Evolutionary conservation across 2,797 vertebrate genomes (phyloP), one percentile per base, ranked within the genome.

Genomic region (Moxostoma hubbsi): DNA sequence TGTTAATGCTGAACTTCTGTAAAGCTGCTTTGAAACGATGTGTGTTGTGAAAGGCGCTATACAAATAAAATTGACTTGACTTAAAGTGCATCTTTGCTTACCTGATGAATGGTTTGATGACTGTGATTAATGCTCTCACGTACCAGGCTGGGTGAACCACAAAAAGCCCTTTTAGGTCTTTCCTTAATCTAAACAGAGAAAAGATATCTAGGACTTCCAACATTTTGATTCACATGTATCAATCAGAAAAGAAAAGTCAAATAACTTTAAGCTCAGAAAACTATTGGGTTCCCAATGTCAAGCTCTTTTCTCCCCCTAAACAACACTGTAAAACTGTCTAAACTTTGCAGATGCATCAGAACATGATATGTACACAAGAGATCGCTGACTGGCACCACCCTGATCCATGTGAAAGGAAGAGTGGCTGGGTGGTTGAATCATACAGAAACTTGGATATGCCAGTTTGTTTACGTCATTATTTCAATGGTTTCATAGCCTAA

Each of bases 41-140:
- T n/a, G n/a, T n/a, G n/a, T n/a, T n/a, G n/a, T n/a, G n/a, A n/a
- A n/a, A n/a, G n/a, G n/a, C n/a, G n/a, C n/a, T n/a, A n/a, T n/a
- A n/a, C n/a, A n/a, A n/a, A n/a, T n/a, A n/a, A n/a, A n/a, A n/a
- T n/a, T n/a, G n/a, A n/a, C n/a, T n/a, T n/a, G n/a, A n/a, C n/a
- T n/a, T n/a, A n/a, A n/a, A 67, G 36, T 36, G 36, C 36, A 36
- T 36, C 36, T 36, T 3, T 8, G 12, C 83, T 65, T 85, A 96
- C 96, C 95, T 96, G 90, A 96, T 93, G 81, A 97, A 96, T 11
- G 95, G 96, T 66, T 91, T 93, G 58, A 95, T 87, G 55, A 96
- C 59, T 0, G 92, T 92, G 89, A 95, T 87, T 9, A 96, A 74
- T 0, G 92, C 95, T 85, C 88, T 94, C 88, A 95, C 80, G 57